Percentiles rank a stretch among this genome's conserved stretches.
Conservation (phyloP, 2,797 vertebrate genomes). For the Lepus oiostolus region DNA sequence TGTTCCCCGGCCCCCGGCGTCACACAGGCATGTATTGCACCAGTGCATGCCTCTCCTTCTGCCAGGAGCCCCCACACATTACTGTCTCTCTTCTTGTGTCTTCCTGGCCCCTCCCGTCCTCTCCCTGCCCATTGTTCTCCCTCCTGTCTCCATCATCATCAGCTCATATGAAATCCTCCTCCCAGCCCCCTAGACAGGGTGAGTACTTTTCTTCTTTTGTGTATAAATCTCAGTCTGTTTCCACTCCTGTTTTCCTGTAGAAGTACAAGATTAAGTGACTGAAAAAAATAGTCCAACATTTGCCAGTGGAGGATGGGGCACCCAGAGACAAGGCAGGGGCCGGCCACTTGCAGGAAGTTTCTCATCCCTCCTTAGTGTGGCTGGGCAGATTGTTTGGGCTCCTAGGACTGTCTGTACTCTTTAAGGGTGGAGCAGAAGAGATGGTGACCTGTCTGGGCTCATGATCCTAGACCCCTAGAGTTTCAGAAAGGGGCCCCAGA, state of each 20-base stretch:
- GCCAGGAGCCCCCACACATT: conserved; percentile 52
- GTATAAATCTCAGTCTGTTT: conserved; percentile 60
- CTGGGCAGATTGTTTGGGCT: neutral
- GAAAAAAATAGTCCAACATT: neutral
- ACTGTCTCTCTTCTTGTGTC: conserved; percentile 79
- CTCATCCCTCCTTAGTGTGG: neutral
- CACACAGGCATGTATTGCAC: neutral
- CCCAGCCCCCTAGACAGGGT: conserved; percentile 82
- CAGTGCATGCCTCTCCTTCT: conserved; percentile 59
- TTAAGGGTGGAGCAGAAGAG: neutral
- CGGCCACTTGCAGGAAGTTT: neutral
- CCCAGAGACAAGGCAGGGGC: neutral
- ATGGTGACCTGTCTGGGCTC: neutral
- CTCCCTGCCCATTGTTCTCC: conserved; percentile 65
- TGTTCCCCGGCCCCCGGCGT: neutral
- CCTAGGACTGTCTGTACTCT: neutral
- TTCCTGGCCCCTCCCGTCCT: conserved; percentile 66
- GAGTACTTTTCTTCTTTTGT: conserved; percentile 81
- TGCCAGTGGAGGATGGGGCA: neutral
- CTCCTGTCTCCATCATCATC: conserved; percentile 61
- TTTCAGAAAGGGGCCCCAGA: neutral
- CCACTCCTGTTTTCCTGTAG: conserved; percentile 39
- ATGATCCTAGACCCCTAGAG: neutral
- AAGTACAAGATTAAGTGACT: conserved; percentile 49
- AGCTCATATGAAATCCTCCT: conserved; percentile 83